phyloP scores from a whole-genome alignment of 2,888 invertebrate genomes.

The Anoncus sp. region DNA sequence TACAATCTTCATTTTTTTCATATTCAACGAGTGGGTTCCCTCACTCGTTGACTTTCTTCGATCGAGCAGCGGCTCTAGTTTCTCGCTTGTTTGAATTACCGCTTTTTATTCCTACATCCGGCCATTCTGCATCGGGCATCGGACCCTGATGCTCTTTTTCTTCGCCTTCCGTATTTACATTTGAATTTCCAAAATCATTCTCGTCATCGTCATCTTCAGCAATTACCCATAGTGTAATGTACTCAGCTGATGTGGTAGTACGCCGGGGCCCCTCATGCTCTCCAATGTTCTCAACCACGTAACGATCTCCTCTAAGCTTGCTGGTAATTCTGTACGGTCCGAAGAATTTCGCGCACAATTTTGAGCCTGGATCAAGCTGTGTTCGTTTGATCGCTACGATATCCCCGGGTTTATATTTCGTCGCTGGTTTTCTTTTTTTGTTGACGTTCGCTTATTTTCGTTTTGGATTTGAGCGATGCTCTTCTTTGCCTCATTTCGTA shows the following conservation, averaged over 20 bases:
- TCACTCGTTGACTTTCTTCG: no score
- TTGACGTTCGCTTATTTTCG: slow-evolving; percentile 60
- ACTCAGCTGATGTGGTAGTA: slow-evolving; percentile 72
- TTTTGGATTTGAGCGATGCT: slow-evolving; percentile 64
- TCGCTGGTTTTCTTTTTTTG: slow-evolving; percentile 53
- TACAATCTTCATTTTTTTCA: no score
- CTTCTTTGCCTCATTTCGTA: slow-evolving; percentile 60
- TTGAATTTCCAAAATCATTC: slow-evolving; percentile 2
- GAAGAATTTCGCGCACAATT: slow-evolving; percentile 76
- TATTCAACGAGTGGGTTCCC: no score
- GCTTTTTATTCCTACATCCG: no score
- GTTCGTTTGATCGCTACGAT: slow-evolving; percentile 77
- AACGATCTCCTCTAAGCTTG: slow-evolving; percentile 72
- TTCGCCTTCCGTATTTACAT: not conserved
- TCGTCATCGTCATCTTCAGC: no score
- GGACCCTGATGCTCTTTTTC: slow-evolving; percentile 27
- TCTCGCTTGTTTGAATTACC: no score
- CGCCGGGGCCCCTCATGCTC: slow-evolving; percentile 72
- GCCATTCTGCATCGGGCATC: slow-evolving; percentile 32
- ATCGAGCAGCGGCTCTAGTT: no score
- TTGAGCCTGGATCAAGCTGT: slow-evolving; percentile 77
- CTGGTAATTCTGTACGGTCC: slow-evolving; percentile 76
- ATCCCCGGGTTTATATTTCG: slow-evolving; percentile 65
- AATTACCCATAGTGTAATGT: slow-evolving; percentile 68
- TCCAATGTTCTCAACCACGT: slow-evolving; percentile 74